Evolutionary conservation across 2,113 vertebrate genomes (phyloP), one percentile per base, ranked within the genome.

Genomic region (Megalops atlanticus): DNA sequence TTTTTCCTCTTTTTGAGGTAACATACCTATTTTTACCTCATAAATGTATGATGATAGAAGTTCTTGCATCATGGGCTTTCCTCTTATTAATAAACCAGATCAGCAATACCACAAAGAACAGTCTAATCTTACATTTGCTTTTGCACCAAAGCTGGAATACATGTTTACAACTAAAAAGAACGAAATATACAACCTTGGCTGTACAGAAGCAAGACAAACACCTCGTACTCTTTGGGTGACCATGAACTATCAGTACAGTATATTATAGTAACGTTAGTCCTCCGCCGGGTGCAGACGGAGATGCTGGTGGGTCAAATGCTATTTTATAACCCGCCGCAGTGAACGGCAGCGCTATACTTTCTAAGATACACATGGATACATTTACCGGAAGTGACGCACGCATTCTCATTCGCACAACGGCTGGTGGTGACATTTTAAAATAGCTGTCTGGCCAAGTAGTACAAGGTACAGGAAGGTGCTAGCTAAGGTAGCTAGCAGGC

Each of bases 371-470:
- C 41, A 33, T 70, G 49, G 68, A n/a, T n/a, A 38, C n/a, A 47
- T 54, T 47, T 31, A 12, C 69, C 84, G 88, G 93, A 95, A 92
- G 81, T 92, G 88, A 80, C 89, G 89, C 83, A 86, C 75, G 47
- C 73, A 68, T 85, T 90, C 91, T 89, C 80, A 78, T n/a, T 90
- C 88, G 88, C 91, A 78, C 82, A 87, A 90, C 89, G 87, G 85
- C 87, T 83, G 89, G 88, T 86, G 91, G 85, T 91, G 93, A 93
- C 93, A 93, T 93, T 93, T 93, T 94, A 92, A 91, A 92, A 92
- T 87, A 91, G 8, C 58, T 64, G 31, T 24, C 58, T 64, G 10
- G 58, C 58, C 8, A 90, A 91, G 76, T 78, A 82, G 80, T 78
- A 82, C 33, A 78, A 74, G 81, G 49, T 73, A 72, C 88, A 87